Percentiles rank a stretch among this genome's conserved stretches.
phyloP scores from a whole-genome alignment of 2,113 vertebrate genomes.

The Colaptes auratus region DNA sequence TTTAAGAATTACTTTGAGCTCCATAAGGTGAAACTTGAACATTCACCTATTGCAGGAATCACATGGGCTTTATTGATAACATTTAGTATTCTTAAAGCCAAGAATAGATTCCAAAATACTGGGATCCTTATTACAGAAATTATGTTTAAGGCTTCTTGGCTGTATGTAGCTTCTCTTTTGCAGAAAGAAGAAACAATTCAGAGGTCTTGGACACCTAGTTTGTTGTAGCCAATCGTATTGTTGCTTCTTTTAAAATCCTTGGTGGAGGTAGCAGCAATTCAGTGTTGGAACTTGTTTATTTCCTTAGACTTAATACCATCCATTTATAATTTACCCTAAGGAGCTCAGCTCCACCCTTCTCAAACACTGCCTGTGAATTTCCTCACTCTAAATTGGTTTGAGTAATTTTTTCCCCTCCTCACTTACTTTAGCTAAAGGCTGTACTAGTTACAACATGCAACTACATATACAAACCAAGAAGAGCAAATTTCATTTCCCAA shows the following conservation, averaged over 20 bases:
- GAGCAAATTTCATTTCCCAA: constrained; percentile 19
- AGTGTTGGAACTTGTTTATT: constrained; percentile 61
- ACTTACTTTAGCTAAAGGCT: not conserved
- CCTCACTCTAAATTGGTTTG: constrained; percentile 43
- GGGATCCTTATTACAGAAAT: not conserved
- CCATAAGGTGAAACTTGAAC: constrained; percentile 15
- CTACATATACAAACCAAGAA: constrained; percentile 13
- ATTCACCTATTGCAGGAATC: constrained; percentile 23
- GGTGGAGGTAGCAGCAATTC: not conserved
- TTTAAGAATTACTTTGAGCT: not conserved
- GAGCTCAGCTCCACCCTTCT: constrained; percentile 64
- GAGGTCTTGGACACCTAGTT: not conserved
- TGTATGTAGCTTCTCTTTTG: not conserved
- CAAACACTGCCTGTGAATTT: constrained; percentile 51
- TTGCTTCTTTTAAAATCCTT: constrained; percentile 48
- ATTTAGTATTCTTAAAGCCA: constrained; percentile 24
- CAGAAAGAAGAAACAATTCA: not conserved
- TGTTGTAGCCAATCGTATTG: not conserved
- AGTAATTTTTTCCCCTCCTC: not conserved
- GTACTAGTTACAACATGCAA: constrained; percentile 36
- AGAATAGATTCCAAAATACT: constrained; percentile 1
- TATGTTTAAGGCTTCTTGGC: not conserved
- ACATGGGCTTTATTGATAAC: not conserved
- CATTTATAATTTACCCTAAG: constrained; percentile 58
- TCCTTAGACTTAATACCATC: constrained; percentile 52